Percentiles rank a stretch among this genome's conserved stretches.
phyloP scores from a whole-genome alignment of 2,113 vertebrate genomes.

The Ahaetulla prasina region DNA sequence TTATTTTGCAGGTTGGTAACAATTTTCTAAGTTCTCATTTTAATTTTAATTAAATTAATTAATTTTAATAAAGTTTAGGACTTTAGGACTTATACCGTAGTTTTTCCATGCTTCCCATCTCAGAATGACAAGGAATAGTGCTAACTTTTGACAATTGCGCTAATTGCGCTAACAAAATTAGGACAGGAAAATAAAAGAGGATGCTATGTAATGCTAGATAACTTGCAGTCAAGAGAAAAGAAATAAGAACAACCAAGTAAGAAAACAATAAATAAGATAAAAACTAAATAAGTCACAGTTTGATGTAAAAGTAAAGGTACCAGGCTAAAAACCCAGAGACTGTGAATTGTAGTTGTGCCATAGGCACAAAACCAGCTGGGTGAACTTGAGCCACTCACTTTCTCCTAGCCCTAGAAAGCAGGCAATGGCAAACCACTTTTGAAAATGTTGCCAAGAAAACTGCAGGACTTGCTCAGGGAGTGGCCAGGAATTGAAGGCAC shows the following conservation, averaged over 20 bases:
- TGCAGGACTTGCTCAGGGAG: not conserved
- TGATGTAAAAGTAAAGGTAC: not conserved
- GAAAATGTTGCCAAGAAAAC: not conserved
- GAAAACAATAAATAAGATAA: not conserved
- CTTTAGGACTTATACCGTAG: not conserved
- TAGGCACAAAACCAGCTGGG: not conserved
- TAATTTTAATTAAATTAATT: not conserved
- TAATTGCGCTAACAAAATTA: slow-evolving; percentile 44
- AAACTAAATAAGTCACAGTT: not conserved
- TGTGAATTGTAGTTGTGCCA: not conserved
- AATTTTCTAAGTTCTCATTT: not conserved
- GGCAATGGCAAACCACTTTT: not conserved
- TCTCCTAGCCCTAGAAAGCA: not conserved
- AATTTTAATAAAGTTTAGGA: not conserved
- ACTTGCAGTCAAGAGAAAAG: slow-evolving; percentile 5
- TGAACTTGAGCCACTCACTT: not conserved
- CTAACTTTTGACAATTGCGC: not conserved
- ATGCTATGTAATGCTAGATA: slow-evolving; percentile 42
- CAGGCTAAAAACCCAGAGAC: not conserved
- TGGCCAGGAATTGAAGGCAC: not conserved
- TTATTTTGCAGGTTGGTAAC: not conserved
- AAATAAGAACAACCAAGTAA: slow-evolving; percentile 22
- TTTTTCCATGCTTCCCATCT: not conserved
- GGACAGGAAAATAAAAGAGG: slow-evolving; percentile 25
- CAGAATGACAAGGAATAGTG: not conserved